A percentile compares a stretch with the other conserved stretches of the same genome.
Conservation (phyloP, 2,888 invertebrate genomes). For the Ecliptopera silaceata region DNA sequence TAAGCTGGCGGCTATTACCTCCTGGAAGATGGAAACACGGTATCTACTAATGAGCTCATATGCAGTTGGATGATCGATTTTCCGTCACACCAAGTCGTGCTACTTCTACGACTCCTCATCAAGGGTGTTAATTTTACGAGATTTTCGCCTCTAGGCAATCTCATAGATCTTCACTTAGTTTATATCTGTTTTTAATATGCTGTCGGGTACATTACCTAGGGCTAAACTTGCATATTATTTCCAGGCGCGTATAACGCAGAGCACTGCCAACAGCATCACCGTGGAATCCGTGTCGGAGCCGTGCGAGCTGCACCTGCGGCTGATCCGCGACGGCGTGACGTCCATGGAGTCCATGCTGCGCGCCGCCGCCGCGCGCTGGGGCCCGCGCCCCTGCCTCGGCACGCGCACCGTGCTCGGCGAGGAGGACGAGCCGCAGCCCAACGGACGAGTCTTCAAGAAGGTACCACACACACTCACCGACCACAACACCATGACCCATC, state of each 20-base stretch:
- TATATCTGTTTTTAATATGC: neutral
- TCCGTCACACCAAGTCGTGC: too few relatives aligned
- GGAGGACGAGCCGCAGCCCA: constrained; percentile 96
- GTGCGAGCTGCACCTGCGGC: constrained; percentile 86
- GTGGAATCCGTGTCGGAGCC: constrained; percentile 89
- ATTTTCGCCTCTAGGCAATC: too few relatives aligned
- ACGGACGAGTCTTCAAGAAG: constrained; percentile 98
- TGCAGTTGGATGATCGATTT: too few relatives aligned
- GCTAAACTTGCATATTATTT: neutral
- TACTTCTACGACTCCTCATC: too few relatives aligned
- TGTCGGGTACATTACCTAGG: too few relatives aligned
- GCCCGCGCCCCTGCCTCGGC: constrained; percentile 91
- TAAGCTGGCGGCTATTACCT: neutral
- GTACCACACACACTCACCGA: constrained; percentile 61
- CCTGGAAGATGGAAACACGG: neutral
- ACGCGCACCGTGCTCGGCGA: constrained; percentile 95
- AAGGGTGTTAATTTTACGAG: too few relatives aligned
- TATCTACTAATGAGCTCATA: neutral
- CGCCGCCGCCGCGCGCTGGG: constrained; percentile 89
- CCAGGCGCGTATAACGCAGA: constrained; percentile 88
- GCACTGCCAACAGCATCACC: constrained; percentile 86
- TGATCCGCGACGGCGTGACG: constrained; percentile 89
- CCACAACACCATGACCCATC: neutral
- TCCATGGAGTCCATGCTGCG: constrained; percentile 93
- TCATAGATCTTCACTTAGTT: too few relatives aligned